Percentiles rank a stretch among this genome's conserved stretches.
phyloP scores from a whole-genome alignment of 2,888 invertebrate species.

The Amaurobius ferox region DNA sequence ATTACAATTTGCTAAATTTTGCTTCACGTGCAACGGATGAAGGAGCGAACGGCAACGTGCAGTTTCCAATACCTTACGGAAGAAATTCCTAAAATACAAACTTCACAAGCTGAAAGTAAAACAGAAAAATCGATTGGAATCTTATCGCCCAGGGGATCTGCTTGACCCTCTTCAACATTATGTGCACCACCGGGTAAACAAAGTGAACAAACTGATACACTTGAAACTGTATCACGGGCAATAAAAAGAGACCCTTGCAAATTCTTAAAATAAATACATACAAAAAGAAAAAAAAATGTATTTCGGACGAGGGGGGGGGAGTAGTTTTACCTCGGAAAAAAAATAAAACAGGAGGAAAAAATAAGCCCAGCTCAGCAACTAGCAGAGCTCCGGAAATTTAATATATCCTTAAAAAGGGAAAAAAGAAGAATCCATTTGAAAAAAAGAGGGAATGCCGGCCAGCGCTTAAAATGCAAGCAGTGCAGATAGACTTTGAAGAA shows the following conservation, averaged over 20 bases:
- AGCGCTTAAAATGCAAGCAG: conserved; percentile 70
- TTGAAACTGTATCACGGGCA: conserved; percentile 36
- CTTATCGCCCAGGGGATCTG: not conserved
- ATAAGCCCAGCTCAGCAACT: conserved; percentile 55
- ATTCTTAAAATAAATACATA: conserved; percentile 1
- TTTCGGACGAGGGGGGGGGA: conserved; percentile 27
- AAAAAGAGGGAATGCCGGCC: conserved; percentile 41
- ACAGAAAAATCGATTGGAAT: not conserved
- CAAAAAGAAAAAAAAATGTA: conserved; percentile 26
- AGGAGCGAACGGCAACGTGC: not conserved
- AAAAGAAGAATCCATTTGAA: conserved; percentile 65
- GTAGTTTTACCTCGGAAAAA: conserved; percentile 26
- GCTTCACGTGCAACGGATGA: too few relatives aligned
- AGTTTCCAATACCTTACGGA: not conserved
- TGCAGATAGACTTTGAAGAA: conserved; percentile 63
- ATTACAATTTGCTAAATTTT: too few relatives aligned
- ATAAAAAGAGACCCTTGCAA: conserved; percentile 45
- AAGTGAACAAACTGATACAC: conserved; percentile 61
- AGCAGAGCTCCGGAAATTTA: conserved; percentile 70
- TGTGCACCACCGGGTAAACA: conserved; percentile 19
- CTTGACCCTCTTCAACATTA: conserved; percentile 10
- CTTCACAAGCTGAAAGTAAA: not conserved
- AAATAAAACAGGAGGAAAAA: conserved; percentile 25
- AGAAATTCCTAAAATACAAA: not conserved
- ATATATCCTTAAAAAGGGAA: conserved; percentile 61